A percentile compares a stretch with the other conserved stretches of the same genome.
phyloP scores from a whole-genome alignment of 1,140 invertebrate genomes.

The Belonocnema kinseyi region DNA sequence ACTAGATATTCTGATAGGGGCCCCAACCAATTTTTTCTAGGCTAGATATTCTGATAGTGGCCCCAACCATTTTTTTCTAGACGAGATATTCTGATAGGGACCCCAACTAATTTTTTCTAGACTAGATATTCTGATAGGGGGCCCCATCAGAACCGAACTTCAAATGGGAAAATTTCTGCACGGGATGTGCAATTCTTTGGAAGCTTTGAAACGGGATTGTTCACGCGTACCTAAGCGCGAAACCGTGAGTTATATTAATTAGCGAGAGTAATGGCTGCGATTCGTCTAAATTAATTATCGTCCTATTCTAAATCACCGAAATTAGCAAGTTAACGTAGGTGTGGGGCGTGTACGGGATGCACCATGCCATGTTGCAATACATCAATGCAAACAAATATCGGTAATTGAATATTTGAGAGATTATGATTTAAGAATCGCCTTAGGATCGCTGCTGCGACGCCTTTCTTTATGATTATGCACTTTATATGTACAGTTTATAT shows the following conservation, averaged over 20 bases:
- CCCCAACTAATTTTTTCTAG: no score
- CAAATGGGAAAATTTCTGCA: no score
- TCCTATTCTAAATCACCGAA: slow-evolving; percentile 54
- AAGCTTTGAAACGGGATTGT: not conserved
- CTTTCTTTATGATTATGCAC: slow-evolving; percentile 23
- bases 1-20: no score
- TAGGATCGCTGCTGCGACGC: slow-evolving; percentile 30
- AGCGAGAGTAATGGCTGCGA: slow-evolving; percentile 42
- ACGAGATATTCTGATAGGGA: no score
- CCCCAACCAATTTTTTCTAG: no score
- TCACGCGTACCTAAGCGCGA: not conserved
- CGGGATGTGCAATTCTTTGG: not conserved
- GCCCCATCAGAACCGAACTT: no score
- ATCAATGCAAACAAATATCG: slow-evolving; percentile 56
- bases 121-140: no score
- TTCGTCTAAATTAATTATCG: slow-evolving; percentile 54
- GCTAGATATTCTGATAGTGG: no score
- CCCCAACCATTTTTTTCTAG: no score
- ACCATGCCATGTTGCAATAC: slow-evolving; percentile 48
- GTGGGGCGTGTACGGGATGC: slow-evolving; percentile 38
- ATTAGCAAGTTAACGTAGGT: slow-evolving; percentile 48
- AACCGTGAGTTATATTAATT: slow-evolving; percentile 51
- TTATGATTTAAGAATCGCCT: slow-evolving; percentile 59
- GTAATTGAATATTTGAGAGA: slow-evolving; percentile 61
- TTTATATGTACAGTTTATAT: not conserved